Evolutionary conservation across 2,113 vertebrate genomes (phyloP), one percentile per base, ranked within the genome.

Genomic region (Chascanopsetta lugubris): DNA sequence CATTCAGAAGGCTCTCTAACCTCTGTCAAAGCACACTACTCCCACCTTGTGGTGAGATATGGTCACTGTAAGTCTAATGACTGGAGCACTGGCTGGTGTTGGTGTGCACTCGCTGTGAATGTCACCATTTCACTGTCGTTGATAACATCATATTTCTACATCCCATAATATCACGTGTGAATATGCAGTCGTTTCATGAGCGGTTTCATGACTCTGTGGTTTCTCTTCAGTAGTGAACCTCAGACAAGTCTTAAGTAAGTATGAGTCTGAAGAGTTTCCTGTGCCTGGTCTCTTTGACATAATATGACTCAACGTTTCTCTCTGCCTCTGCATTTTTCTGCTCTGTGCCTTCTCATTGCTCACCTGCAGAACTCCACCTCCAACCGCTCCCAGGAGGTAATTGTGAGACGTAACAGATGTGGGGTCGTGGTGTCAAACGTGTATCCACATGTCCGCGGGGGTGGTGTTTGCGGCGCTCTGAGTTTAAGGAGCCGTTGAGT

Each of bases 171-270:
- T 32, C 2, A 20, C n/a, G 9, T 17, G 36, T 36, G 12, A 21
- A 18, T 20, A 5, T 3, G 4, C 4, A 49, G 10, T 55, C 18
- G n/a, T 40, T 65, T 34, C 9, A 50, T 32, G 13, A 29, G 61
- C 38, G n/a, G n/a, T n/a, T 76, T 18, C 3, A 15, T 77, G 53
- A 75, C 57, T 29, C 29, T 83, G 46, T 79, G 27, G 30, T 27
- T 77, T 61, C 61, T 68, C 25, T 70, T 8, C 25, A 54, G 25
- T 75, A 89, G 79, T 79, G 72, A 72, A 8, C 83, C 71, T 72
- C 80, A 81, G 60, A 84, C 42, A 83, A 85, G 62, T 69, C 59
- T 75, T 18, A 81, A 89, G 86, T 89, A 82, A 89, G 88, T 87
- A 70, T 34, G 66, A 58, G 22, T 57, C n/a, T 43, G 26, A 51